Percentiles rank a stretch among this genome's conserved stretches.
phyloP scores from a whole-genome alignment of 1,140 invertebrate species.

The Drosophila sulfurigaster region DNA sequence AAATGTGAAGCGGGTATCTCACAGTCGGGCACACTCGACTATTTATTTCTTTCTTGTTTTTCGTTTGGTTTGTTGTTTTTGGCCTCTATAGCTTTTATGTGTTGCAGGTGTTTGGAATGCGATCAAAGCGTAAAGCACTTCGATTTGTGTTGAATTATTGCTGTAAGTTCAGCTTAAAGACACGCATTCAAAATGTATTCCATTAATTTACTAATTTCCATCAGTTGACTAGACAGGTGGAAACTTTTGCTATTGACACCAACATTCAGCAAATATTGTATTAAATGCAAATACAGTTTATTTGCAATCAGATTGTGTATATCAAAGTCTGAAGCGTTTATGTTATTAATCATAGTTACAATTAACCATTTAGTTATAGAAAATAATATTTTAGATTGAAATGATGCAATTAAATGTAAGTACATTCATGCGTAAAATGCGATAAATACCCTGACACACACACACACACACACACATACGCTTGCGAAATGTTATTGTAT shows the following conservation, averaged over 20 bases:
- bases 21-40: no score
- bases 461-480: no score
- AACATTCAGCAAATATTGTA: neutral
- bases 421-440: neutral
- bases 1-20: no score
- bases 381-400: neutral
- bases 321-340: neutral
- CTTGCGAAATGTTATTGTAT: neutral
- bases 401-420: neutral
- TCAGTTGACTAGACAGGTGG: no score
- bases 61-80: constrained; percentile 1
- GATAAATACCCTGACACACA: neutral
- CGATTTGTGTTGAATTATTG: constrained; percentile 1
- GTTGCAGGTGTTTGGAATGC: constrained; percentile 35
- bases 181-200: neutral
- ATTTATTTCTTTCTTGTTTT: no score
- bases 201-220: neutral
- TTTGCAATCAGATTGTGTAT: neutral
- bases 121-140: constrained; percentile 32
- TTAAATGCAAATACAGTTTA: neutral
- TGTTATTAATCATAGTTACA: neutral
- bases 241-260: neutral
- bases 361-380: constrained; percentile 2
- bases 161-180: neutral
- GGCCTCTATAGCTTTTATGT: constrained; percentile 26